Evolutionary conservation across 1,140 invertebrate species (phyloP).

Genomic region (Procambarus virginalis): DNA sequence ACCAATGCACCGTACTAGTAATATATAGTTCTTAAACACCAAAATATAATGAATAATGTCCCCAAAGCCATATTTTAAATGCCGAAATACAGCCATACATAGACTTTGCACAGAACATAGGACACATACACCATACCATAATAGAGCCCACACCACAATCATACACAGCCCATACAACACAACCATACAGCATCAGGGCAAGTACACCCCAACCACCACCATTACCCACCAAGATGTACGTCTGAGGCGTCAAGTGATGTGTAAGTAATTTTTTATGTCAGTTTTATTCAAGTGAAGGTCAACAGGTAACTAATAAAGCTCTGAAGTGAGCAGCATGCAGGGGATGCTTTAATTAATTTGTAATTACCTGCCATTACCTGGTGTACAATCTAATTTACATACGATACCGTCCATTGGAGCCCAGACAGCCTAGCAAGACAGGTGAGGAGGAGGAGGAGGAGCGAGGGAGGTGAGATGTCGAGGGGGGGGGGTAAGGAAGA

Average conservation of each 20-base stretch:
- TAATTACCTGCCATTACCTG: conserved; percentile 62
- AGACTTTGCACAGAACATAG: too few species aligned
- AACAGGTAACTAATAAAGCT: conserved; percentile 34
- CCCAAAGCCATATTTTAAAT: too few species aligned
- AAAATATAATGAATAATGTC: too few species aligned
- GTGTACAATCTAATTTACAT: conserved; percentile 65
- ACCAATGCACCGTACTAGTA: too few species aligned
- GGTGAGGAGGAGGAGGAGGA: background rate
- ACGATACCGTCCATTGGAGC: conserved; percentile 24
- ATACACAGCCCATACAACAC: background rate
- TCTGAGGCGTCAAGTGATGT: background rate
- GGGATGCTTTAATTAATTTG: conserved; percentile 56
- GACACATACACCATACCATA: background rate
- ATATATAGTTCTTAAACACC: too few species aligned
- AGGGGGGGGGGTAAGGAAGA: background rate
- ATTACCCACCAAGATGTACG: background rate
- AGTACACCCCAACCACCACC: background rate
- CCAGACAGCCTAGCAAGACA: background rate
- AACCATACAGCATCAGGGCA: background rate
- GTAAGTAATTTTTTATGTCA: conserved; percentile 40
- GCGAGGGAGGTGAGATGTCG: background rate
- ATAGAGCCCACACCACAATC: background rate
- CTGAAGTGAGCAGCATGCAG: conserved; percentile 14
- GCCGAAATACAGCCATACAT: too few species aligned
- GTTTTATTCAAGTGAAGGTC: conserved; percentile 32